These are phyloP conservation scores for Aphelenchoides besseyi DNA, from an alignment of 1,140 invertebrate species.

Conservation along the genomic window DNA sequence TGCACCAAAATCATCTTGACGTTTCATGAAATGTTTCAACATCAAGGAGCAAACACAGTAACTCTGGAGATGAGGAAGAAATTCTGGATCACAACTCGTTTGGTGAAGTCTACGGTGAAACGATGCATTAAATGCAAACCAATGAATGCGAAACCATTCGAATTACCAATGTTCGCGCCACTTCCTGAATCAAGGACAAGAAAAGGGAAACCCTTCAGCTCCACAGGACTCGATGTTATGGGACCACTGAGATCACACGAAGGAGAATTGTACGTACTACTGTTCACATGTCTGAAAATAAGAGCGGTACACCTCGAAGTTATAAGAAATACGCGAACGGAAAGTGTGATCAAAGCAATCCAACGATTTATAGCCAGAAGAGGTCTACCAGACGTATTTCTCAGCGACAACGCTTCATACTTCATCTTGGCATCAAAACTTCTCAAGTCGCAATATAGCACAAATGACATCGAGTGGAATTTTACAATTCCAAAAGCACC, in stretches of 20 bases:
- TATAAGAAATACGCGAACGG: neutral
- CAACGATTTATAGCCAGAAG: neutral
- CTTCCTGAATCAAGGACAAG: neutral
- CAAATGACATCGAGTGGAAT: neutral
- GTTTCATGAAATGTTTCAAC: neutral
- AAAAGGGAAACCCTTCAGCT: neutral
- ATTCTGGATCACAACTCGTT: neutral
- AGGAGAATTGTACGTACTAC: neutral
- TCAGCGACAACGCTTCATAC: constrained; percentile 2
- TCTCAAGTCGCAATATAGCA: neutral
- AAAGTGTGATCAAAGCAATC: neutral
- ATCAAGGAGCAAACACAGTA: neutral
- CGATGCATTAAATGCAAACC: neutral
- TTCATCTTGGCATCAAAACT: neutral
- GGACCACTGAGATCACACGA: neutral
- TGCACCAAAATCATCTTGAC: neutral
- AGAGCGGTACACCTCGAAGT: neutral
- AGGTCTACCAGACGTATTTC: neutral
- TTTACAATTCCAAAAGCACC: neutral
- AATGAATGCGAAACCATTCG: neutral
- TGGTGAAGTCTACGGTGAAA: neutral
- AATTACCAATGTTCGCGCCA: constrained; percentile 3
- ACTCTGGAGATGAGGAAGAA: neutral
- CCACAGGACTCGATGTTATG: neutral
- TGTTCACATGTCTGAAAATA: neutral